Evolutionary conservation across 2,797 vertebrate species (phyloP).

Genomic region (Buphagus erythrorhynchus): DNA sequence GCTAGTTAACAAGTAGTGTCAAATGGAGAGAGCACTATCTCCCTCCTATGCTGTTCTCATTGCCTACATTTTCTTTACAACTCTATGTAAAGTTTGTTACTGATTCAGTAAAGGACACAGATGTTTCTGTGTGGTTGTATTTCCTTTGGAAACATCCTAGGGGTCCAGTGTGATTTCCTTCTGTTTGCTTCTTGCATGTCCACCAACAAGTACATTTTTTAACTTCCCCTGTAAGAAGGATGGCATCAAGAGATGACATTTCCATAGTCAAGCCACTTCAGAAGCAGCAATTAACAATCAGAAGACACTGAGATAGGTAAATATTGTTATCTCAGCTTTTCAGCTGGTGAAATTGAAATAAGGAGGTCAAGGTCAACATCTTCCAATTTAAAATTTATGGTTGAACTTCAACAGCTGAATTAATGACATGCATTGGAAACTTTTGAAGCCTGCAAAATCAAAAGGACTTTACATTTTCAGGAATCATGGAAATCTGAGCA

Average conservation of each 20-base stretch:
- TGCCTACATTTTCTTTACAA: neutral
- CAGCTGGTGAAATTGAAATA: slow-evolving; percentile 23
- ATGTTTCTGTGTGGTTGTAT: neutral
- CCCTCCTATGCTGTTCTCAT: neutral
- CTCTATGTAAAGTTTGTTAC: neutral
- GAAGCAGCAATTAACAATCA: slow-evolving; percentile 4
- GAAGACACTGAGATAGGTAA: slow-evolving; percentile 1
- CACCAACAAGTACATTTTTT: neutral
- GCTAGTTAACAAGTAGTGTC: neutral
- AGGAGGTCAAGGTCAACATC: neutral
- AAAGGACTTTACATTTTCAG: neutral
- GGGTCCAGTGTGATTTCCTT: neutral
- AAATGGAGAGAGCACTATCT: neutral
- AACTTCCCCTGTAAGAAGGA: neutral
- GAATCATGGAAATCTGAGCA: neutral
- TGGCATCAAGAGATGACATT: neutral
- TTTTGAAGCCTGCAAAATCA: neutral
- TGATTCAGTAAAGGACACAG: neutral
- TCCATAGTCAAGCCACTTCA: neutral
- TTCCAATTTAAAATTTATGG: slow-evolving; percentile 24
- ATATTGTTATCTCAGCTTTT: slow-evolving; percentile 43
- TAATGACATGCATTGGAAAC: neutral
- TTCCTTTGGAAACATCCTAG: neutral
- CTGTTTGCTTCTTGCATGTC: neutral
- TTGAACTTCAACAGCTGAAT: neutral